Percentiles rank a stretch among this genome's conserved stretches.
Conservation (phyloP, 2,113 vertebrate genomes). For the Argyrosomus japonicus region DNA sequence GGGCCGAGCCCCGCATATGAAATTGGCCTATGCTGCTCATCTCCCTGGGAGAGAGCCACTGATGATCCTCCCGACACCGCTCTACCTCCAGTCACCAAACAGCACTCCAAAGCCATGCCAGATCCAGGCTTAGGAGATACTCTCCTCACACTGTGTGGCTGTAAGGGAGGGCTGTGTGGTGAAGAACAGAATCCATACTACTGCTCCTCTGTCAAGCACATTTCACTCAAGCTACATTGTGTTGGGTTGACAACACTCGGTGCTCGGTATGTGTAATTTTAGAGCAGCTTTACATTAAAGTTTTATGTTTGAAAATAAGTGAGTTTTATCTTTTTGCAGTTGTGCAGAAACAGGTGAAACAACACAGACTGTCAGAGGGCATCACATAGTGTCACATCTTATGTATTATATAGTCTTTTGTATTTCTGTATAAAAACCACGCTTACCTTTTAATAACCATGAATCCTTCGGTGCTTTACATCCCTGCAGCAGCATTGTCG, state of each 20-base stretch:
- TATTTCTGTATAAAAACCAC: conserved; percentile 44
- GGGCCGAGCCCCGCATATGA: conserved; percentile 93
- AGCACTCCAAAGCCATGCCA: conserved; percentile 72
- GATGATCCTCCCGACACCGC: conserved; percentile 71
- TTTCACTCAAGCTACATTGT: conserved; percentile 35
- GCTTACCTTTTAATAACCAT: conserved; percentile 59
- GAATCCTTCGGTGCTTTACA: conserved; percentile 56
- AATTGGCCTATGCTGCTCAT: conserved; percentile 86
- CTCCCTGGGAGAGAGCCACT: conserved; percentile 81
- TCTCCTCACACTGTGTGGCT: conserved; percentile 52
- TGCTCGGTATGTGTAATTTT: background rate
- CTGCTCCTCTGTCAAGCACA: conserved; percentile 58
- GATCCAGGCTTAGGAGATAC: conserved; percentile 75
- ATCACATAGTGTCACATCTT: conserved; percentile 7
- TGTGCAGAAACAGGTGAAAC: conserved; percentile 6
- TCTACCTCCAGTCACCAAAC: conserved; percentile 74
- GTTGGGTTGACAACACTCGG: conserved; percentile 12
- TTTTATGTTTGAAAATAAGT: background rate
- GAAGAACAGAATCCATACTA: conserved; percentile 55
- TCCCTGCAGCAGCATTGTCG: conserved; percentile 58
- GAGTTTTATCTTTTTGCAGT: conserved; percentile 31
- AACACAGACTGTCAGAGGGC: background rate
- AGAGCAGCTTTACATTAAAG: background rate
- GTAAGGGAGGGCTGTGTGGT: conserved; percentile 38
- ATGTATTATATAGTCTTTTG: background rate